These are phyloP conservation scores for Scarus forsteni DNA, from an alignment of 2,797 vertebrate species.

Conservation along the genomic window DNA sequence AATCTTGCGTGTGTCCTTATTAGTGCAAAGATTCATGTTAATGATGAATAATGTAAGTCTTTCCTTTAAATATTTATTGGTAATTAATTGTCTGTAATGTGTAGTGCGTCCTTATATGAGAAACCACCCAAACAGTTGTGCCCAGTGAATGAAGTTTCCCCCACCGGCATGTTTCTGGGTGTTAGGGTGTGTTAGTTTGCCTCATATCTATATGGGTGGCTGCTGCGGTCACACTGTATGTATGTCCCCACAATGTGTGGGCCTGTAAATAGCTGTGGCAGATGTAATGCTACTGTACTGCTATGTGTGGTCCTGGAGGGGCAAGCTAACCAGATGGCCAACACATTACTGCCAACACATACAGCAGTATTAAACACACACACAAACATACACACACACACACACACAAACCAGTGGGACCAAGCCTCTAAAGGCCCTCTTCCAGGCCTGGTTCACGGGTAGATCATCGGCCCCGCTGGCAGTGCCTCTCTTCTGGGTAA, in stretches of 20 bases:
- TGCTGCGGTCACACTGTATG: conserved; percentile 47
- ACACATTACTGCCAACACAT: conserved; percentile 67
- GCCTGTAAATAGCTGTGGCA: conserved; percentile 79
- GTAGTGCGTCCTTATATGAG: too few relatives aligned
- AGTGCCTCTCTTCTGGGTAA: conserved; percentile 67
- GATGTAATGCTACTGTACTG: conserved; percentile 61
- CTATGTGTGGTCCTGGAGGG: conserved; percentile 75
- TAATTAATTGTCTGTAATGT: too few relatives aligned
- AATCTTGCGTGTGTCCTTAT: too few relatives aligned
- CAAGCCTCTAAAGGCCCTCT: conserved; percentile 71
- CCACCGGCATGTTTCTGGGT: conserved; percentile 5
- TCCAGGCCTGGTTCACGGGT: conserved; percentile 71
- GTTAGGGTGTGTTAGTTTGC: not conserved
- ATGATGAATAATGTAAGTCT: too few relatives aligned
- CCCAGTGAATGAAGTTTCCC: not conserved
- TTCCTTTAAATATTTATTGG: too few relatives aligned
- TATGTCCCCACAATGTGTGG: conserved; percentile 57
- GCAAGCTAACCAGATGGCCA: conserved; percentile 82
- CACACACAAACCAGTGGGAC: conserved; percentile 54
- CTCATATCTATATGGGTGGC: conserved; percentile 19
- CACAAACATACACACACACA: conserved; percentile 44
- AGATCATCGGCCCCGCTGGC: conserved; percentile 66
- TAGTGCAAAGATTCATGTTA: too few relatives aligned
- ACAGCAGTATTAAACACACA: conserved; percentile 64
- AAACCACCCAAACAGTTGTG: too few relatives aligned